Evolutionary conservation across 2,888 invertebrate species (phyloP).

Genomic region (Chrysopilus asiliformis): DNA sequence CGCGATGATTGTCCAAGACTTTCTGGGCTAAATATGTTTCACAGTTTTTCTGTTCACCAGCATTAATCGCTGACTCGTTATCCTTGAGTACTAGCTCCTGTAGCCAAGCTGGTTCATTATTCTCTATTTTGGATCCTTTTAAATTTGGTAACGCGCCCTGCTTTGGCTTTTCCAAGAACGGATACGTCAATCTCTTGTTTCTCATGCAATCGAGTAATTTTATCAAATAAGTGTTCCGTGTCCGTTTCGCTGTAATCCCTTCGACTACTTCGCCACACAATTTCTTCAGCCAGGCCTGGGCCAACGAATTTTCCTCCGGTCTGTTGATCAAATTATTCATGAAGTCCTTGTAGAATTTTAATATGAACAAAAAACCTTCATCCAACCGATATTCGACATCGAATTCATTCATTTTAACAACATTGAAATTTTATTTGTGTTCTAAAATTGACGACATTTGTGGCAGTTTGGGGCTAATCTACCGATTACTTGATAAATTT

Average conservation of each 20-base stretch:
- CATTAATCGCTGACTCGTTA: not conserved
- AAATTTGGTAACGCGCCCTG: slow-evolving; percentile 13
- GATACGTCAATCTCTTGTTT: slow-evolving; percentile 18
- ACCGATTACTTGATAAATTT: slow-evolving; percentile 14
- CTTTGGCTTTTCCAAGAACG: slow-evolving; percentile 20
- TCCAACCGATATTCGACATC: slow-evolving; percentile 13
- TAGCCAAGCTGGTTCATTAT: slow-evolving; percentile 12
- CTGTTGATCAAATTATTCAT: slow-evolving; percentile 6
- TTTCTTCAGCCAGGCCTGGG: slow-evolving; percentile 19
- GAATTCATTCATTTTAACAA: slow-evolving; percentile 8
- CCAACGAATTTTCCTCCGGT: slow-evolving; percentile 5
- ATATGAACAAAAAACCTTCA: slow-evolving; percentile 14
- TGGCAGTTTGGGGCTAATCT: too few relatives aligned
- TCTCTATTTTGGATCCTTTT: not conserved
- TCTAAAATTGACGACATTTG: too few relatives aligned
- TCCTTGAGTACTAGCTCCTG: not conserved
- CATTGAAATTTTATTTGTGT: slow-evolving; percentile 1
- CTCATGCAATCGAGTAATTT: slow-evolving; percentile 22
- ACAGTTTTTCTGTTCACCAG: slow-evolving; percentile 7
- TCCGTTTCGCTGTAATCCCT: slow-evolving; percentile 19
- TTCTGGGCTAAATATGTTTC: slow-evolving; percentile 17
- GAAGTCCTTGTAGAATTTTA: slow-evolving; percentile 10
- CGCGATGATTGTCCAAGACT: slow-evolving; percentile 18
- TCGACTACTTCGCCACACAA: slow-evolving; percentile 19
- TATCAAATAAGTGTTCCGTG: slow-evolving; percentile 24